Conservation (phyloP, 2,113 vertebrate species). For the Varanus komodoensis region DNA sequence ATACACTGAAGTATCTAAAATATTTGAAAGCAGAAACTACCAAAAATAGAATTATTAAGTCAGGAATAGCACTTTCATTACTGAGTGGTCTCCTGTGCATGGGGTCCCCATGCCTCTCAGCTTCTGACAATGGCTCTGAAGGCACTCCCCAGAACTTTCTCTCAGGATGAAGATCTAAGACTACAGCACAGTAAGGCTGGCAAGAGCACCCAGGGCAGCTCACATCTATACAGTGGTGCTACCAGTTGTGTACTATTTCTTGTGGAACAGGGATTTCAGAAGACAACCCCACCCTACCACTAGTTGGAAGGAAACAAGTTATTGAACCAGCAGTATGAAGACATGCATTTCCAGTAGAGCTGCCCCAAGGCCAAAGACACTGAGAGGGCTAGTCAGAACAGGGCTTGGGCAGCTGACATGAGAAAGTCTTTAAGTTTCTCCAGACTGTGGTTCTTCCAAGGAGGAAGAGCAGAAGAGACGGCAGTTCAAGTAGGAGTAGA, state of each 20-base stretch:
- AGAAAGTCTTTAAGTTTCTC: not conserved
- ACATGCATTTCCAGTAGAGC: not conserved
- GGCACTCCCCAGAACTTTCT: not conserved
- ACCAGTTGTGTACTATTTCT: not conserved
- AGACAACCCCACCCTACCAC: not conserved
- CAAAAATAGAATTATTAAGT: constrained; percentile 32
- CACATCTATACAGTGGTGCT: not conserved
- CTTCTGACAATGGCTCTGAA: not conserved
- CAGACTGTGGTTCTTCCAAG: not conserved
- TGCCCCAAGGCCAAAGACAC: not conserved
- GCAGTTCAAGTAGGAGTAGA: not conserved
- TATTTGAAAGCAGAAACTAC: constrained; percentile 16
- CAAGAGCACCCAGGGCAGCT: not conserved
- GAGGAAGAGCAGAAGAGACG: no score
- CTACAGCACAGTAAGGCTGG: not conserved
- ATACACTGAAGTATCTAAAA: constrained; percentile 30
- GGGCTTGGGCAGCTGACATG: not conserved
- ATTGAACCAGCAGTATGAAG: not conserved
- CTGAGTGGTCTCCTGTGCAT: no score
- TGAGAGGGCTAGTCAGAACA: not conserved
- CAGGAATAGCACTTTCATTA: not conserved
- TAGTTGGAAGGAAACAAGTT: not conserved
- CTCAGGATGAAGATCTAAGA: not conserved
- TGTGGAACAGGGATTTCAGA: not conserved
- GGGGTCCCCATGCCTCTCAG: not conserved